Evolutionary conservation across 2,113 vertebrate genomes (phyloP).

Genomic region (Seriola dumerili): DNA sequence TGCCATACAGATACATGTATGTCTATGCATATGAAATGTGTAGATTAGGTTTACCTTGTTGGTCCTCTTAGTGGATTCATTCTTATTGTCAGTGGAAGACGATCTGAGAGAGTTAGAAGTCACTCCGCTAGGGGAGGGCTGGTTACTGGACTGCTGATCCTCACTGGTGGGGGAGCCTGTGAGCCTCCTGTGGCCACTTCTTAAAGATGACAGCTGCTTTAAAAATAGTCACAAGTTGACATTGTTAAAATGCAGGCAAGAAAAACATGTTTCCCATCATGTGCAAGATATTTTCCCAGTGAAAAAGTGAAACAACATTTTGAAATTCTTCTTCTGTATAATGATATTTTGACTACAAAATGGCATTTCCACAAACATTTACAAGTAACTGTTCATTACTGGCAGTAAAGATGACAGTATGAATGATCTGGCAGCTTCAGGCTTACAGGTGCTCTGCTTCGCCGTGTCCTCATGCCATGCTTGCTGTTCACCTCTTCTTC

Average conservation of each 20-base stretch:
- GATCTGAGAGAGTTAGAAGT: constrained; percentile 88
- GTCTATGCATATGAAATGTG: background rate
- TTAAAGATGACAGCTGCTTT: constrained; percentile 93
- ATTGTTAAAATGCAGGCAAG: constrained; percentile 2
- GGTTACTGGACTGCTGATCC: constrained; percentile 91
- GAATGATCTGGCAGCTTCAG: constrained; percentile 21
- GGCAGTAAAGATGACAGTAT: background rate
- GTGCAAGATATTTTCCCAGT: background rate
- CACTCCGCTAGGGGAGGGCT: constrained; percentile 87
- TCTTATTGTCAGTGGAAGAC: constrained; percentile 93
- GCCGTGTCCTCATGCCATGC: constrained; percentile 98
- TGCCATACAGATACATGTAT: background rate
- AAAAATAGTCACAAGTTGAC: background rate
- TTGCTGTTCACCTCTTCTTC: constrained; percentile 95
- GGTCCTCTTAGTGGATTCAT: constrained; percentile 89
- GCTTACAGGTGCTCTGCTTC: constrained; percentile 94
- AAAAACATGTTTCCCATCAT: background rate
- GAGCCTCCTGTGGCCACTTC: constrained; percentile 96
- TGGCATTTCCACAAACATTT: too few species aligned
- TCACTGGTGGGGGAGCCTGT: constrained; percentile 92
- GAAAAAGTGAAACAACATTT: background rate
- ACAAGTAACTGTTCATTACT: background rate
- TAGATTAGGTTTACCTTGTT: constrained; percentile 86
- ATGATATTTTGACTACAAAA: background rate
- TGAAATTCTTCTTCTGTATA: background rate